Percentiles rank a stretch among this genome's conserved stretches.
Conservation (phyloP, 35 echinoderm and acorn worm genomes). For the Chiridota heheva region DNA sequence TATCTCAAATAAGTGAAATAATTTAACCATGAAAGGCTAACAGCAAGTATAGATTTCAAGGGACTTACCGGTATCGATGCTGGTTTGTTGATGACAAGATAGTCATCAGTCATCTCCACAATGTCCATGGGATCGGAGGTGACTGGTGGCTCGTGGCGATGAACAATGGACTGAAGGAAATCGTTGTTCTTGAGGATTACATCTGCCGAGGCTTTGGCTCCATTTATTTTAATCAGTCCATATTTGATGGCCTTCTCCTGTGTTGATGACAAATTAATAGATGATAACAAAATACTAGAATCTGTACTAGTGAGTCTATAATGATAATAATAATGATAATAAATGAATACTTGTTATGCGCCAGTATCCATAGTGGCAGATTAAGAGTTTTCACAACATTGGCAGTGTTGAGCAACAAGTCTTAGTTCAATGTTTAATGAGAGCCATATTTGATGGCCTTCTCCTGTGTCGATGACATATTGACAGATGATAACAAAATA, state of each 20-base stretch:
- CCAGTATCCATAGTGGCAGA: no score
- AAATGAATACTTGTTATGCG: no score
- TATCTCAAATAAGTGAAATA: no score
- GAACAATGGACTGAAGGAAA: conserved; percentile 74
- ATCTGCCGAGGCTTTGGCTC: conserved; percentile 44
- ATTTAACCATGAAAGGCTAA: not conserved
- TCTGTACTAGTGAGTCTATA: no score
- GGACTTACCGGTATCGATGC: conserved; percentile 86
- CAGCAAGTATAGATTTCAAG: not conserved
- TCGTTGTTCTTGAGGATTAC: conserved; percentile 74
- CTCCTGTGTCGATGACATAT: conserved; percentile 29
- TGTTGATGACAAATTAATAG: not conserved
- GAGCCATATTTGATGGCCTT: conserved; percentile 67
- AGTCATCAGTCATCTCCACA: conserved; percentile 60
- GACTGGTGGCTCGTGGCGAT: conserved; percentile 91
- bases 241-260: conserved; percentile 68
- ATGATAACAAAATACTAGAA: no score
- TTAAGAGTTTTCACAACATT: no score
- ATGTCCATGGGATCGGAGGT: conserved; percentile 71
- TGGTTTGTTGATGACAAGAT: conserved; percentile 89
- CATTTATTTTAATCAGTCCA: conserved; percentile 78
- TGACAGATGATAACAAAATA: not conserved
- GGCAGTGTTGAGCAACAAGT: no score
- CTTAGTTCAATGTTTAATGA: no score
- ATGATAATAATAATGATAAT: no score